Evolutionary conservation across 2,797 vertebrate species (phyloP), one percentile per base, ranked within the genome.

Genomic region (Aotus griseimembra): DNA sequence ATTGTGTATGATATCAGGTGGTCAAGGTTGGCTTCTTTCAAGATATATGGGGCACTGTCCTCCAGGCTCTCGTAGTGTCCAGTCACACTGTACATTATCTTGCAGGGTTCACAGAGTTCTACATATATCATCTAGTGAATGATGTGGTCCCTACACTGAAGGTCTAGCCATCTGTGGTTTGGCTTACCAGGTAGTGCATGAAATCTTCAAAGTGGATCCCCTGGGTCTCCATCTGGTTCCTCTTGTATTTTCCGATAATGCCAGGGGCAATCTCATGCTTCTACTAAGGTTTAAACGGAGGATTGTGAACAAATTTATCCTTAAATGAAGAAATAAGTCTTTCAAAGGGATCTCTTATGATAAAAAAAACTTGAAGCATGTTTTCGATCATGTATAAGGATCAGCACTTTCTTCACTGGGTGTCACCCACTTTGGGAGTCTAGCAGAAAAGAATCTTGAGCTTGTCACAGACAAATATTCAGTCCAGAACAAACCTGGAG

Each of bases 391-490:
- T 99, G 99, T 94, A 99, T 99, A 97, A 99, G 99, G 8, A 99
- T 99, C 77, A 99, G 99, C 98, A 99, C 99, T 99, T 99, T 99
- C 99, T 99, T 99, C 99, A 99, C 84, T 99, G 99, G 0, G 99
- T 99, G 98, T 99, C 99, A 94, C 99, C 99, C 98, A 99, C 99
- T 99, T 99, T 99, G 20, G 99, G 99, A 0, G 99, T 99, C 98
- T 99, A 99, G 98, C 99, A 99, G 98, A 99, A 99, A 76, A 99
- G 98, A 97, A 99, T 99, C 98, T 99, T 99, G 98, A 99, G 99
- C 97, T 99, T 99, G 99, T 99, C 99, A 73, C 99, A 99, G 95
- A 99, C 99, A 94, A 99, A 99, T 98, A 99, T 99, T 93, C 99
- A 99, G 98, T 99, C 99, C 95, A 99, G 99, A 97, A 99, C 99